Percentiles rank a stretch among this genome's conserved stretches.
These are phyloP conservation scores for Sericinus montela DNA, from an alignment of 2,888 invertebrate genomes.

Conservation along the genomic window DNA sequence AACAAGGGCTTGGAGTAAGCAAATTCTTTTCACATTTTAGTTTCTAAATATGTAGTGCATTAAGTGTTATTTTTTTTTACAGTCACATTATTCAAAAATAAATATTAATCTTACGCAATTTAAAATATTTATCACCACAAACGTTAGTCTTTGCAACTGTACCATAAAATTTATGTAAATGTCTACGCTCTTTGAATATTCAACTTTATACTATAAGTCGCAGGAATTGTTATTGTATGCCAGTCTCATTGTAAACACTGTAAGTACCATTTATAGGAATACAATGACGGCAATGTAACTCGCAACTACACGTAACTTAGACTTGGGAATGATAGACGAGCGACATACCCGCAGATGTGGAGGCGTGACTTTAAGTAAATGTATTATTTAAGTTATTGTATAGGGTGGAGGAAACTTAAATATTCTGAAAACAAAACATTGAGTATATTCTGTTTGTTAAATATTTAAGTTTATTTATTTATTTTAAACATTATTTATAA, in stretches of 20 bases:
- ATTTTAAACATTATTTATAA: too few relatives aligned
- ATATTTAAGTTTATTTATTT: too few relatives aligned
- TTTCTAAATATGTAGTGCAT: too few relatives aligned
- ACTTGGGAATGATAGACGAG: constrained; percentile 13
- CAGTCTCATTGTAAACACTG: constrained; percentile 6
- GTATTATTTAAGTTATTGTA: not conserved
- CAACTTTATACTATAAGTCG: not conserved
- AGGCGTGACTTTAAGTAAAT: constrained; percentile 8
- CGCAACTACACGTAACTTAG: constrained; percentile 15
- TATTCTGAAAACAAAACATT: too few relatives aligned
- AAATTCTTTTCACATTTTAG: too few relatives aligned
- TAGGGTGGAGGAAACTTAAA: not conserved
- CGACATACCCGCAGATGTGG: not conserved
- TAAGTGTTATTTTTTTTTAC: too few relatives aligned
- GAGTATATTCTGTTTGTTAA: too few relatives aligned
- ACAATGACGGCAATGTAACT: constrained; percentile 13
- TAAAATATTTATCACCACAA: too few relatives aligned
- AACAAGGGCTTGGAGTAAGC: too few relatives aligned
- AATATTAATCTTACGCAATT: too few relatives aligned
- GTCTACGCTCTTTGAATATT: not conserved
- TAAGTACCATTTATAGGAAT: constrained; percentile 10
- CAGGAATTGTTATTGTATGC: constrained; percentile 2
- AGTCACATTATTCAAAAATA: too few relatives aligned
- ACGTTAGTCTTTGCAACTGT: not conserved
- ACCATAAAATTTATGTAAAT: constrained; percentile 5